Evolutionary conservation across 2,797 vertebrate species (phyloP), one percentile per base, ranked within the genome.

Genomic region (Urophycis tenuis): DNA sequence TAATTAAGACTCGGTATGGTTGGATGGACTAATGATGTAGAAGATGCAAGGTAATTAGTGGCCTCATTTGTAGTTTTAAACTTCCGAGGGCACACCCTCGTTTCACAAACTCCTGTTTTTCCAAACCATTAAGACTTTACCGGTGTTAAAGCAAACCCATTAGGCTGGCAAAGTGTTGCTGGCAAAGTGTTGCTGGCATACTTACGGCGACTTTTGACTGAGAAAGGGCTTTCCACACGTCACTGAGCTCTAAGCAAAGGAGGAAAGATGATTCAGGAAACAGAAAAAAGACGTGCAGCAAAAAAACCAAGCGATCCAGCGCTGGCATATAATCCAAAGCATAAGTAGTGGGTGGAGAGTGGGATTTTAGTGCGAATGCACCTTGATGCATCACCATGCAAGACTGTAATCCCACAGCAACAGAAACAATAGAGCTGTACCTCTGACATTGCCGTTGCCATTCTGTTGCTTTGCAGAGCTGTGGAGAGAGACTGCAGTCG

Each of bases 131-230:
- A 69, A 39, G 25, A 7, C 30, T n/a, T 60, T 29, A 31, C 6
- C 69, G 22, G 73, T 41, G 25, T 25, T 41, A 69, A 78, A 83
- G 73, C 77, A 39, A 64, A 81, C 3, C 25, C 19, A 73, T 35
- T 81, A 3, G 49, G 25, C 31, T 77, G 25, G 22, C 9, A n/a
- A 34, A 31, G 32, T 12, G 7, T 17, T 73, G 0, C 5, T 22
- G 1, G 15, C 76, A 71, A n/a, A n/a, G 32, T 12, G 7, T 17
- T 73, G 0, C 5, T 22, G 1, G 15, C 76, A 71, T 90, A 97
- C 97, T 96, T 93, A 99, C 97, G 89, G 96, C 94, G 92, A 95
- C 92, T 92, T 98, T 98, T 90, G 94, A 94, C 88, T 96, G 95
- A 89, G 93, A 90, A 88, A 95, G 91, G 88, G 90, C 88, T 91